Percentiles rank a stretch among this genome's conserved stretches.
These are phyloP conservation scores for Trinorchestia longiramus DNA, from an alignment of 1,140 invertebrate genomes.

Conservation along the genomic window DNA sequence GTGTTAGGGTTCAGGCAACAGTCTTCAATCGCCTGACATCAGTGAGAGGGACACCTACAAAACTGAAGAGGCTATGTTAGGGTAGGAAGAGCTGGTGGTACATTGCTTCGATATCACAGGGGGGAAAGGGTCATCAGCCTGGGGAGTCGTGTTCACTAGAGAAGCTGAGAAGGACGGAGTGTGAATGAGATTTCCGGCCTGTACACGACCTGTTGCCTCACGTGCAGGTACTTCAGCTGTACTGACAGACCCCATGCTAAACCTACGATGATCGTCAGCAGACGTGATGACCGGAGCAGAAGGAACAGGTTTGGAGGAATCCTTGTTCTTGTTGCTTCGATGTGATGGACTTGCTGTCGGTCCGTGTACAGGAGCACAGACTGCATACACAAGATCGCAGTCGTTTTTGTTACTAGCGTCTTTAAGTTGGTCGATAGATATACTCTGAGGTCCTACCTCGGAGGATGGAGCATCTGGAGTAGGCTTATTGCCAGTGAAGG, in stretches of 20 bases:
- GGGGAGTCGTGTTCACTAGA: neutral
- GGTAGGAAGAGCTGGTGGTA: neutral
- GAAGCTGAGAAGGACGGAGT: slow-evolving; percentile 29
- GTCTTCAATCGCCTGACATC: neutral
- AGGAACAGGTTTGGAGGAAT: neutral
- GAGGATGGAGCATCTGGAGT: neutral
- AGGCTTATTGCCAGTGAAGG: slow-evolving; percentile 40
- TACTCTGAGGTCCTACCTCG: slow-evolving; percentile 3
- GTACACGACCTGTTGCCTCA: neutral
- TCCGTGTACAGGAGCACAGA: neutral
- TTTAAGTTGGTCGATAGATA: slow-evolving; percentile 22
- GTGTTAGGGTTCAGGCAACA: neutral
- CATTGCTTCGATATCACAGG: neutral
- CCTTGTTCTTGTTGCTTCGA: neutral
- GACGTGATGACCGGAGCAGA: neutral
- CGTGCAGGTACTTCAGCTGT: neutral
- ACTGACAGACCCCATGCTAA: neutral
- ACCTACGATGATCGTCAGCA: slow-evolving; percentile 15
- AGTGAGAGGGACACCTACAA: neutral
- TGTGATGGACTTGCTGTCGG: neutral
- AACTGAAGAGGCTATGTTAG: neutral
- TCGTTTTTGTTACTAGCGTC: neutral
- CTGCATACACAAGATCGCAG: neutral
- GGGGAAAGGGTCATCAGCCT: neutral
- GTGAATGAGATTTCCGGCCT: neutral